Evolutionary conservation across 2,888 invertebrate species (phyloP).

Genomic region (Pantelozetes paolii): DNA sequence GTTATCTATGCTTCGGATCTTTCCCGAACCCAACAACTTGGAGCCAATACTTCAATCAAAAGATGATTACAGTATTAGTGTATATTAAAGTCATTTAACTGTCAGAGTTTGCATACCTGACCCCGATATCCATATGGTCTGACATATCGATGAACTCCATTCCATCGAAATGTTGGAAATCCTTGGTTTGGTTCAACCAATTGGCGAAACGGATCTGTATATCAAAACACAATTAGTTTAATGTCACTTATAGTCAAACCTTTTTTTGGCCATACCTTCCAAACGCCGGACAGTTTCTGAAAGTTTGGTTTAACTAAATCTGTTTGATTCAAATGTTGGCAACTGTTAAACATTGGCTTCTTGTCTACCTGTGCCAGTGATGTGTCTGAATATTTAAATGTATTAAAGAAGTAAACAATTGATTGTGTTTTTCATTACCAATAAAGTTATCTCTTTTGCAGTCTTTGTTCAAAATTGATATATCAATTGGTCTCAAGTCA

Average conservation of each 20-base stretch:
- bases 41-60: neutral
- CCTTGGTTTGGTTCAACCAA: neutral
- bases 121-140: neutral
- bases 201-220: neutral
- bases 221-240: neutral
- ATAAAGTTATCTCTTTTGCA: neutral
- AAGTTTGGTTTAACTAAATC: conserved; percentile 7
- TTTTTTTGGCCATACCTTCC: conserved; percentile 4
- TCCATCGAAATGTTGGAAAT: neutral
- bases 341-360: neutral
- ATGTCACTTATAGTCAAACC: neutral
- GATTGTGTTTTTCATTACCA: neutral
- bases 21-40: neutral
- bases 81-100: neutral
- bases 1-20: neutral
- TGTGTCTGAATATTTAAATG: neutral
- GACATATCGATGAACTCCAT: neutral
- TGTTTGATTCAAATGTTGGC: neutral
- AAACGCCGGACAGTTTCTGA: neutral
- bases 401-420: neutral
- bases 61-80: neutral
- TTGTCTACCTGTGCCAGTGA: neutral
- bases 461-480: neutral
- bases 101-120: too few species aligned
- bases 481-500: neutral